phyloP scores from a whole-genome alignment of 2,797 vertebrate species.

The Valencia hispanica region DNA sequence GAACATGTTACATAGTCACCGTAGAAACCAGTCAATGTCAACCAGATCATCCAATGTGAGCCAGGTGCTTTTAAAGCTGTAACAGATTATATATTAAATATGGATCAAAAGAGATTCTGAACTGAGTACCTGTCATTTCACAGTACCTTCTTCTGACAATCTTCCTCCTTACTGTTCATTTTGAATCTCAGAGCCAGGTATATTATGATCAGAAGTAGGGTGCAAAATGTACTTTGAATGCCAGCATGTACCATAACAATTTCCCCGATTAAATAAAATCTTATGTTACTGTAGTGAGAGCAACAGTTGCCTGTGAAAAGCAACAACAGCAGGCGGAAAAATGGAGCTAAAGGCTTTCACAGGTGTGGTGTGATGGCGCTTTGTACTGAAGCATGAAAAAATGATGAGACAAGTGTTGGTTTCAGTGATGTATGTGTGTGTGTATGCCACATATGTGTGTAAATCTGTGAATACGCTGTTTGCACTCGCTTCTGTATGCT shows the following conservation, averaged over 20 bases:
- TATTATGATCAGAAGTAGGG: background rate
- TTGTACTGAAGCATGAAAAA: conserved; percentile 28
- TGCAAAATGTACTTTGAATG: background rate
- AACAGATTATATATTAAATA: background rate
- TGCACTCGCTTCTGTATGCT: background rate
- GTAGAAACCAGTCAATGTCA: background rate
- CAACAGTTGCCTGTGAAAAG: conserved; percentile 42
- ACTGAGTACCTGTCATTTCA: conserved; percentile 7
- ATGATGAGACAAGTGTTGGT: conserved; percentile 27
- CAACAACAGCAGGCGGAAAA: conserved; percentile 18
- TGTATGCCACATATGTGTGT: conserved; percentile 11
- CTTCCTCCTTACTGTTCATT: conserved; percentile 1
- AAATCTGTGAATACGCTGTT: background rate
- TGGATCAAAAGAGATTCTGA: background rate
- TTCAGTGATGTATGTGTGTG: background rate
- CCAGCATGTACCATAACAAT: background rate
- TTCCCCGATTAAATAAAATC: conserved; percentile 12
- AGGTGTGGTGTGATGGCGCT: conserved; percentile 28
- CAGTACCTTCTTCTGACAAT: conserved; percentile 1
- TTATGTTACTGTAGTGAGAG: conserved; percentile 15
- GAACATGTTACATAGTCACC: background rate
- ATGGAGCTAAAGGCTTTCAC: conserved; percentile 27
- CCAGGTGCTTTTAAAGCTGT: background rate
- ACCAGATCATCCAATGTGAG: background rate
- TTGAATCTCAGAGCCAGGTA: conserved; percentile 17